phyloP scores from a whole-genome alignment of 1,140 invertebrate species.

The Sycophila sp. region DNA sequence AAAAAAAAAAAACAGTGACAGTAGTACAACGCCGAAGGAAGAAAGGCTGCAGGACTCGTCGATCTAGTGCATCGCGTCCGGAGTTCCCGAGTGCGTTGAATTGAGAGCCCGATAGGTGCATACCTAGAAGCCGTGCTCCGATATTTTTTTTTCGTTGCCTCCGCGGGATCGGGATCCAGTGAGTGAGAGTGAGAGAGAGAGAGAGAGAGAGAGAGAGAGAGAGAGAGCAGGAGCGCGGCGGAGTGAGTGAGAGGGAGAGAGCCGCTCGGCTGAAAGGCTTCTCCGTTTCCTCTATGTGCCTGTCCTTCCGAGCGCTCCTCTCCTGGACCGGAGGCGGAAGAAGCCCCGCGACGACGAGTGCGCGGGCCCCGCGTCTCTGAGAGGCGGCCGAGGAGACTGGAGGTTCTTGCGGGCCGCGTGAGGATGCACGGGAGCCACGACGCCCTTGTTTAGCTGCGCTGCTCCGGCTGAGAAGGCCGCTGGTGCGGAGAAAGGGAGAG shows the following conservation, averaged over 20 bases:
- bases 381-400: not conserved
- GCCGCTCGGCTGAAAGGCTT: not conserved
- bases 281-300: not conserved
- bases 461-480: not conserved
- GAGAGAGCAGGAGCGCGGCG: not conserved
- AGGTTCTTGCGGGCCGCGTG: not conserved
- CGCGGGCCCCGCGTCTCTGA: not conserved
- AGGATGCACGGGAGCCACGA: not conserved
- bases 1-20: no score
- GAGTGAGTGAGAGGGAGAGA: not conserved
- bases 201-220: not conserved
- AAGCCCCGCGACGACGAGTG: not conserved
- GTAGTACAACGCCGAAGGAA: no score
- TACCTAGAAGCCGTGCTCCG: no score
- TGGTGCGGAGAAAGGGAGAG: conserved; percentile 11
- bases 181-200: not conserved
- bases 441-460: conserved; percentile 11
- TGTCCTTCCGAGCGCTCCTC: not conserved
- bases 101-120: no score
- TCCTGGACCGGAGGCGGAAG: conserved; percentile 21
- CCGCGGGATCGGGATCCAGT: no score
- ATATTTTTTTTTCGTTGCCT: no score
- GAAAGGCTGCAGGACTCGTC: no score
- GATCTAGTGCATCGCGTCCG: no score
- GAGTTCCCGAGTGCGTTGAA: no score